Evolutionary conservation across 2,888 invertebrate species (phyloP), one percentile per base, ranked within the genome.

Genomic region (Lasioglossum morio): DNA sequence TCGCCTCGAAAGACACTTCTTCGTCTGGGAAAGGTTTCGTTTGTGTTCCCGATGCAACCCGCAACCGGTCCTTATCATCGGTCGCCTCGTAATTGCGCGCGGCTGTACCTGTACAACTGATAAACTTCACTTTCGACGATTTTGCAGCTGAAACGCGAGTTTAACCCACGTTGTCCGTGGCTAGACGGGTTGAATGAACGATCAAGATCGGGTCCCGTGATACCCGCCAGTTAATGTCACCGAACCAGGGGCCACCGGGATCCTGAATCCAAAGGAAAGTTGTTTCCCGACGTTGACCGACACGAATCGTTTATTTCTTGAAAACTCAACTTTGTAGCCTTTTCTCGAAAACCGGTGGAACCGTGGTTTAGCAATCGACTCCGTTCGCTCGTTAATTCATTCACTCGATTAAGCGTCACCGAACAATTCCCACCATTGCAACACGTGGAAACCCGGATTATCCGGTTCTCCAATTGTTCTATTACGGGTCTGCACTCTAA

Each of bases 1-100:
- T 23, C 69, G 85, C 73, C 74, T 57, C 83, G 81, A 79, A 79
- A 80, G 77, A 84, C 87, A 60, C 75, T 79, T 85, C 79, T 66
- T 69, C 85, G 77, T 48, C 76, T 73, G 37, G 70, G 73, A 84
- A 77, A 84, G 72, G 53, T 77, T 72, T 84, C 81, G 77, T 78
- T 57, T 43, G 63, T 37, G 78, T 76, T 66, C 84, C 72, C 72
- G 46, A 8, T 16, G 69, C 60, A 34, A 27, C 40, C n/a, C 46
- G 8, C 72, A 48, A 78, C 78, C 79, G 63, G 63, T 60, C 40
- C 43, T 40, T 72, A 46, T 69, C 77, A 57, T 77, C 43, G 53
- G 30, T 34, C 37, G 19, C 30, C 72, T 30, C 72, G 70, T 83
- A 66, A 81, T 72, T 66, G 34, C 34, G 66, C 34, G 14, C 27